Percentiles rank a stretch among this genome's conserved stretches.
These are phyloP conservation scores for Aphelinus atriplicis DNA, from an alignment of 1,140 invertebrate species.

Conservation along the genomic window DNA sequence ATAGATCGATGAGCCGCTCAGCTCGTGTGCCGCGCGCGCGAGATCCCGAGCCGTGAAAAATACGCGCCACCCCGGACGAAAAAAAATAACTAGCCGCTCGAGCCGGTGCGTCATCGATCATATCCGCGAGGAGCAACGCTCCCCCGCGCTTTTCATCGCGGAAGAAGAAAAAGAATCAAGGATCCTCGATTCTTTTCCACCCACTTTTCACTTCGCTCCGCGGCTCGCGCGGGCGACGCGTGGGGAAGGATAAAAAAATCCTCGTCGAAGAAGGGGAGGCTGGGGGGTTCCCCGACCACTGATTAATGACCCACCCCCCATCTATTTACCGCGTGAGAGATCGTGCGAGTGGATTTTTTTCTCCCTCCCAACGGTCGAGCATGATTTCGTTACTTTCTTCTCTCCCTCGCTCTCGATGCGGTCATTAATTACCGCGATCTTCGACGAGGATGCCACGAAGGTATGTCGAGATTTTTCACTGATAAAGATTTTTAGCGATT, in stretches of 20 bases:
- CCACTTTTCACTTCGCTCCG: no score
- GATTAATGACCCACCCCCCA: constrained; percentile 31
- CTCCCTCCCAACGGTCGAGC: background rate
- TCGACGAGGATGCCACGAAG: background rate
- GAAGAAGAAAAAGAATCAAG: no score
- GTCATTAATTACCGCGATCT: constrained; percentile 21
- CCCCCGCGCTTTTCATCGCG: background rate
- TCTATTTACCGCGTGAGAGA: background rate
- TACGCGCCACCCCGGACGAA: background rate
- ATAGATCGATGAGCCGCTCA: constrained; percentile 1
- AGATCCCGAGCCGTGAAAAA: constrained; percentile 11
- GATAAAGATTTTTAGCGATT: constrained; percentile 3
- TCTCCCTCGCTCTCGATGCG: background rate
- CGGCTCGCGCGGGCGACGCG: no score
- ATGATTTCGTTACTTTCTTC: constrained; percentile 30
- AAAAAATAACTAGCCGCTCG: background rate
- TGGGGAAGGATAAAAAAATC: no score
- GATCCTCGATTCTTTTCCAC: no score
- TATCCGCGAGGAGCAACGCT: background rate
- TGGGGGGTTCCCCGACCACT: background rate
- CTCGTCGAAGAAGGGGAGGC: no score
- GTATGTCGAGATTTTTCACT: background rate
- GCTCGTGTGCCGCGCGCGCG: background rate
- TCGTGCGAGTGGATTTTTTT: background rate
- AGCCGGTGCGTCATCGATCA: constrained; percentile 15